Conservation (phyloP, 2,888 invertebrate species). For the Itoplectis maculator region DNA sequence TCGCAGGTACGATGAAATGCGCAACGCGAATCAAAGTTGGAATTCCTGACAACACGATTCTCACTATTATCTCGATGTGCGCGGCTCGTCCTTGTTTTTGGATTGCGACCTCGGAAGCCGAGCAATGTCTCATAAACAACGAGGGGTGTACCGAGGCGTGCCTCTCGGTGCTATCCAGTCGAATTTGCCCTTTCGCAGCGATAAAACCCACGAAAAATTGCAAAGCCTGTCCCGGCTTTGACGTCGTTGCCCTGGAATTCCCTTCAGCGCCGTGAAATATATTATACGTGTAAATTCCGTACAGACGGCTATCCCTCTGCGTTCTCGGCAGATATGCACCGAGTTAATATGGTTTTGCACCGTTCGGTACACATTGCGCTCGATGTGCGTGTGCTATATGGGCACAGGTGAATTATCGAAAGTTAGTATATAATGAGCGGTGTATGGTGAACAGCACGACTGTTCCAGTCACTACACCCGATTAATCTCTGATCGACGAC, state of each 20-base stretch:
- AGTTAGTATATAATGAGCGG: constrained; percentile 32
- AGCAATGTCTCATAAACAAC: constrained; percentile 44
- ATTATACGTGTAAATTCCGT: not conserved
- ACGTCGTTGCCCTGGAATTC: not conserved
- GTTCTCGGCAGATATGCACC: not conserved
- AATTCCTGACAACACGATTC: not conserved
- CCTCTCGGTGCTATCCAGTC: constrained; percentile 31
- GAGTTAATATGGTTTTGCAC: not conserved
- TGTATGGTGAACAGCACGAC: constrained; percentile 22
- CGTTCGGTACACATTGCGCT: not conserved
- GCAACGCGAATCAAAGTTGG: not conserved
- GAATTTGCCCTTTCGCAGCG: constrained; percentile 35
- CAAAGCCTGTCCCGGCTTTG: constrained; percentile 23
- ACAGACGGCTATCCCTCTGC: not conserved
- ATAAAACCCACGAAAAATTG: constrained; percentile 31
- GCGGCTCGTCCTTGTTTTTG: constrained; percentile 44
- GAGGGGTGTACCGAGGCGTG: constrained; percentile 26
- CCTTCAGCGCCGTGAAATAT: constrained; percentile 9
- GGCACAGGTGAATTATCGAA: constrained; percentile 32
- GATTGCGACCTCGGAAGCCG: constrained; percentile 43
- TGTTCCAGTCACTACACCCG: constrained; percentile 38
- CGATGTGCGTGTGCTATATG: not conserved
- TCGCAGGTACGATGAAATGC: not conserved
- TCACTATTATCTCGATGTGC: not conserved
- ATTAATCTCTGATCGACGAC: constrained; percentile 59